A percentile compares a stretch with the other conserved stretches of the same genome.
These are phyloP conservation scores for Gymnobelideus leadbeateri DNA, from an alignment of 2,113 vertebrate species.

Conservation along the genomic window DNA sequence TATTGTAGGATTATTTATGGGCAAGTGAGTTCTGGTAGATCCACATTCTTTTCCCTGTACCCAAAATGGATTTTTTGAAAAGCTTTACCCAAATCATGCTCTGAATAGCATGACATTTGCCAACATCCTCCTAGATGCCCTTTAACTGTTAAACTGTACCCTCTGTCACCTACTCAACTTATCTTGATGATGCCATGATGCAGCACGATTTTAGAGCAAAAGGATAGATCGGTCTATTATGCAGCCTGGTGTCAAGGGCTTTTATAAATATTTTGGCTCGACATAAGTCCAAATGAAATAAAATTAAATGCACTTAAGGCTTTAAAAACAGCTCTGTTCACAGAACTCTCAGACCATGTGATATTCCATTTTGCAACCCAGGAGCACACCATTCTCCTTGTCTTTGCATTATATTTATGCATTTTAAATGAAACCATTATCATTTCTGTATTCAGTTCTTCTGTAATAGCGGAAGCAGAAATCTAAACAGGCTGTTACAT, in stretches of 20 bases:
- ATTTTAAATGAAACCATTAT: slow-evolving; percentile 82
- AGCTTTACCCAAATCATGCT: slow-evolving; percentile 29
- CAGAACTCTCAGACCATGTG: slow-evolving; percentile 54
- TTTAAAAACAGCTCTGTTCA: slow-evolving; percentile 71
- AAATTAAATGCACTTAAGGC: slow-evolving; percentile 47
- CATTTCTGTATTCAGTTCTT: slow-evolving; percentile 79
- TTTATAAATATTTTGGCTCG: slow-evolving; percentile 72
- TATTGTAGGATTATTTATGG: neutral
- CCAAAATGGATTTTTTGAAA: neutral
- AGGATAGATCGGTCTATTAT: slow-evolving; percentile 48
- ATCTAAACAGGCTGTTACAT: slow-evolving; percentile 83
- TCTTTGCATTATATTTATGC: slow-evolving; percentile 83
- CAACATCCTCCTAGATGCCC: neutral
- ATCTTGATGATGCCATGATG: slow-evolving; percentile 11
- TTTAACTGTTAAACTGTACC: slow-evolving; percentile 16
- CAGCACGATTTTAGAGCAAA: slow-evolving; percentile 49
- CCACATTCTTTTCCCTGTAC: slow-evolving; percentile 2
- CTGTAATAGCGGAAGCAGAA: slow-evolving; percentile 78
- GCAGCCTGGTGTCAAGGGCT: slow-evolving; percentile 48
- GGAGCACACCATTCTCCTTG: slow-evolving; percentile 69
- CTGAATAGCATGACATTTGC: neutral
- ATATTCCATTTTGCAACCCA: slow-evolving; percentile 58
- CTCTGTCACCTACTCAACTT: neutral
- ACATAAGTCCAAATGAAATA: slow-evolving; percentile 60
- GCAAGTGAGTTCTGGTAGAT: neutral